phyloP scores from a whole-genome alignment of 2,888 invertebrate genomes.

The Torymus texanus region DNA sequence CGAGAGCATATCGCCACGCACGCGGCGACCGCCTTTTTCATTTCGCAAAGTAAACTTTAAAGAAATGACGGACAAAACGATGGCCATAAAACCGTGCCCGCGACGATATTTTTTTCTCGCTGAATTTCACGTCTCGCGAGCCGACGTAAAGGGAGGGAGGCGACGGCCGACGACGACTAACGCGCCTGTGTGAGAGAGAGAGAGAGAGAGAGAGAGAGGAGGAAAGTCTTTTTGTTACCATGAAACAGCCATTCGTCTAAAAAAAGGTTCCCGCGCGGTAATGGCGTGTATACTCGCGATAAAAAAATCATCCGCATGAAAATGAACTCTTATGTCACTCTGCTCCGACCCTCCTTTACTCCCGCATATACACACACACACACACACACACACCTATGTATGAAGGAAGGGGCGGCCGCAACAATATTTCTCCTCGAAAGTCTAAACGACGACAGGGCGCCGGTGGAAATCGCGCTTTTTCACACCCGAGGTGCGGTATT shows the following conservation, averaged over 20 bases:
- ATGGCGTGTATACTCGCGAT: conserved; percentile 55
- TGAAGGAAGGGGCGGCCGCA: not conserved
- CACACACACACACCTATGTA: not conserved
- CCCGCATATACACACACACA: not conserved
- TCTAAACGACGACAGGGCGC: conserved; percentile 23
- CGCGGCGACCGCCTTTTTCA: conserved; percentile 11
- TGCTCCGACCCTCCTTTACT: not conserved
- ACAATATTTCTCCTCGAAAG: conserved; percentile 40
- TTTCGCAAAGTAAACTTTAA: conserved; percentile 38
- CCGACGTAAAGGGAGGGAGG: not conserved
- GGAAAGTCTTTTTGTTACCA: conserved; percentile 26
- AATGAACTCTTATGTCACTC: conserved; percentile 52
- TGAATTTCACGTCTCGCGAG: conserved; percentile 21
- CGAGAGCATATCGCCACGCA: not conserved
- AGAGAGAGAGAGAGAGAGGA: not conserved
- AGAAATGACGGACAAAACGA: conserved; percentile 47
- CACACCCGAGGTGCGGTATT: conserved; percentile 17
- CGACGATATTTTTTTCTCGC: conserved; percentile 31
- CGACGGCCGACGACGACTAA: too few relatives aligned
- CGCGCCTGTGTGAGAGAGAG: too few relatives aligned
- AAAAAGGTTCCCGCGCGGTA: conserved; percentile 50
- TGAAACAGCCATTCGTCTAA: conserved; percentile 49
- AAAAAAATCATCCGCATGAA: conserved; percentile 56
- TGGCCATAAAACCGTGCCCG: conserved; percentile 28
- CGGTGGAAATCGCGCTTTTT: conserved; percentile 18